Evolutionary conservation across 2,797 vertebrate species (phyloP).

Genomic region (Denticeps clupeoides): DNA sequence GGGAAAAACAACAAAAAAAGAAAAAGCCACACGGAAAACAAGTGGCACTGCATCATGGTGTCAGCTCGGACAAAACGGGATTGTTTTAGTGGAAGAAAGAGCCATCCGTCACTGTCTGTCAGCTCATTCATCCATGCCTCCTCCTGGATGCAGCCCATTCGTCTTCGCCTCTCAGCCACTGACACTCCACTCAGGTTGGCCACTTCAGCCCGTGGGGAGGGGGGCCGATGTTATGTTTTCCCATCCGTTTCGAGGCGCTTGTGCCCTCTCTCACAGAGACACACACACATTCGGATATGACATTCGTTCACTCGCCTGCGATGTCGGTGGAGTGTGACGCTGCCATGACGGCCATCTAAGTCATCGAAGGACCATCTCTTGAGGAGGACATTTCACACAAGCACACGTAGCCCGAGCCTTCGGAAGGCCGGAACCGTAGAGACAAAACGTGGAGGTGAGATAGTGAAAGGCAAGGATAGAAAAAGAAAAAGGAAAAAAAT

Average conservation of each 20-base stretch:
- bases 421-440: background rate
- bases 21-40: constrained; percentile 56
- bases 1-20: constrained; percentile 14
- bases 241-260: constrained; percentile 38
- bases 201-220: constrained; percentile 15
- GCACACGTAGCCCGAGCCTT: too few species aligned
- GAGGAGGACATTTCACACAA: background rate
- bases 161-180: constrained; percentile 84
- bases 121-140: constrained; percentile 90
- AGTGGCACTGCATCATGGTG: constrained; percentile 97
- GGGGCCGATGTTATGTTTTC: constrained; percentile 2
- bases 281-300: constrained; percentile 12
- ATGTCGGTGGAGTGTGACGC: constrained; percentile 1
- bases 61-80: constrained; percentile 83
- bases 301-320: constrained; percentile 9
- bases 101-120: constrained; percentile 90
- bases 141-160: constrained; percentile 81
- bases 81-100: constrained; percentile 91
- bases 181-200: constrained; percentile 68
- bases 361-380: too few species aligned
- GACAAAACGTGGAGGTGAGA: constrained; percentile 20
- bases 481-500: constrained; percentile 5
- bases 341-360: too few species aligned
- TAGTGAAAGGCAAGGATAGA: constrained; percentile 15
- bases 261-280: constrained; percentile 16